Conservation (phyloP, 2,888 invertebrate genomes). For the Sturmia bella region DNA sequence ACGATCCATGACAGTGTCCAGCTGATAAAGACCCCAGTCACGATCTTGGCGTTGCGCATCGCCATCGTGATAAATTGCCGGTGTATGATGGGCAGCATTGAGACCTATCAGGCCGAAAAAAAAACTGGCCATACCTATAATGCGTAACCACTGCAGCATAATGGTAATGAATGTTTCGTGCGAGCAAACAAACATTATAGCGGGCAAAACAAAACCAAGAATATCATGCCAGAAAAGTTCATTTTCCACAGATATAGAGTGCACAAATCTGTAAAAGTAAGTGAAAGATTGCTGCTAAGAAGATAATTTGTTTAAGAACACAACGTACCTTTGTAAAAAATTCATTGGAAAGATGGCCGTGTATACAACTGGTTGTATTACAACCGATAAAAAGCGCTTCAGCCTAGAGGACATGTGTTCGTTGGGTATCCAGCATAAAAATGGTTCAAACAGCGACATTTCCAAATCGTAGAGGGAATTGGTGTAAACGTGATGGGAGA, state of each 20-base stretch:
- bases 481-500: constrained; percentile 90
- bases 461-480: constrained; percentile 90
- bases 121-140: constrained; percentile 83
- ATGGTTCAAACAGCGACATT: constrained; percentile 86
- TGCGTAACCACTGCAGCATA: constrained; percentile 83
- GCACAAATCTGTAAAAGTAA: constrained; percentile 69
- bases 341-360: constrained; percentile 64
- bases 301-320: background rate
- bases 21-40: constrained; percentile 90
- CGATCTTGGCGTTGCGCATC: constrained; percentile 83
- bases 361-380: constrained; percentile 82
- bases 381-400: constrained; percentile 82
- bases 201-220: constrained; percentile 80
- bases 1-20: constrained; percentile 88
- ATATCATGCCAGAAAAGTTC: constrained; percentile 79
- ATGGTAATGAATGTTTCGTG: constrained; percentile 69
- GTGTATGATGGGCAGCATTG: constrained; percentile 90
- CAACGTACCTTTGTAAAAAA: constrained; percentile 66
- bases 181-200: constrained; percentile 79
- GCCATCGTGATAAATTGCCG: constrained; percentile 89
- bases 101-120: constrained; percentile 85
- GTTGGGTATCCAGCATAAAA: constrained; percentile 85
- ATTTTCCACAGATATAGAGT: constrained; percentile 72
- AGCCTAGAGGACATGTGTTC: constrained; percentile 82
- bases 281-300: background rate